Percentiles rank a stretch among this genome's conserved stretches.
Evolutionary conservation across 2,113 vertebrate species (phyloP).

Genomic region (Amblyornis subalaris): DNA sequence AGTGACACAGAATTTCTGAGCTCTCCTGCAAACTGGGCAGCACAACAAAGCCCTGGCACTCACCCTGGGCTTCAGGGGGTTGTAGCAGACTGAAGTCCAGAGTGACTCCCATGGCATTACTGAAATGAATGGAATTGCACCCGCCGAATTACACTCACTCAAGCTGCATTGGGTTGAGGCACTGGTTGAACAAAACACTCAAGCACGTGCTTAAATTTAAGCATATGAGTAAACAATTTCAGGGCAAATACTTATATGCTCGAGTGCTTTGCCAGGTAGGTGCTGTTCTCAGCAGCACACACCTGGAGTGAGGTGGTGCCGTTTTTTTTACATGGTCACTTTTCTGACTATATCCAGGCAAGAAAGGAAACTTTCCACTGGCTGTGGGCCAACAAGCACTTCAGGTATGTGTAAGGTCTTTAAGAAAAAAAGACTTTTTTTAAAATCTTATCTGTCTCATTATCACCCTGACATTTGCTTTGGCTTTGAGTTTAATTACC

Average conservation of each 20-base stretch:
- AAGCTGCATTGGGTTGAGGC: background rate
- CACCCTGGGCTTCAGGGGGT: background rate
- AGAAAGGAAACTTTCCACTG: constrained; percentile 58
- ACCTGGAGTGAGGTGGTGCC: background rate
- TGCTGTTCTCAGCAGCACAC: constrained; percentile 9
- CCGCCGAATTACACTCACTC: background rate
- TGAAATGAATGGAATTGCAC: constrained; percentile 42
- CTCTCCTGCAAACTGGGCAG: background rate
- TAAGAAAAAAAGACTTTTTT: background rate
- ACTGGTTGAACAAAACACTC: constrained; percentile 36
- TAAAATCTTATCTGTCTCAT: constrained; percentile 58
- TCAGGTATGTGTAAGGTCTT: constrained; percentile 46
- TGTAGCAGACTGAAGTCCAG: background rate
- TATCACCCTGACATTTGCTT: constrained; percentile 76
- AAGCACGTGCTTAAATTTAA: constrained; percentile 43
- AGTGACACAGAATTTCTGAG: background rate
- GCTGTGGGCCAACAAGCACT: constrained; percentile 10
- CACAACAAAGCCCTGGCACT: accelerated
- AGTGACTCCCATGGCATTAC: background rate
- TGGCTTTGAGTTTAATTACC: constrained; percentile 72
- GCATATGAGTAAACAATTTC: constrained; percentile 39
- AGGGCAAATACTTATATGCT: constrained; percentile 20
- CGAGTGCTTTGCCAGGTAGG: constrained; percentile 23
- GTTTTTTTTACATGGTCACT: constrained; percentile 24
- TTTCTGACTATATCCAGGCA: background rate